Evolutionary conservation across 1,140 invertebrate species (phyloP), one percentile per base, ranked within the genome.

Genomic region (Drosophila nannoptera): DNA sequence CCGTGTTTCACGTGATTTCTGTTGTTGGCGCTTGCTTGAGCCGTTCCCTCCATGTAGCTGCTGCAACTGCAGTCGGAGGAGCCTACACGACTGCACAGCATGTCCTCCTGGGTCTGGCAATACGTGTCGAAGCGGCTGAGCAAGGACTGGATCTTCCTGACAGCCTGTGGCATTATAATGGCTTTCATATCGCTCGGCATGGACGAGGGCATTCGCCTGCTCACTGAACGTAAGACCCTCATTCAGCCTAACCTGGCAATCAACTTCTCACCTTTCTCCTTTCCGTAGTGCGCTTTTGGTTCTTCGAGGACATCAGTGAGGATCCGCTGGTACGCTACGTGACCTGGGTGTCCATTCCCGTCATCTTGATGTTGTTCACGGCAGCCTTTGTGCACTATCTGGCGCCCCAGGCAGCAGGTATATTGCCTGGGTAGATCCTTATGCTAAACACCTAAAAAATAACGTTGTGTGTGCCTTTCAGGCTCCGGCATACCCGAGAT

Each of bases 401-500:
- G 5, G 96, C 97, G 0, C 97, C 97, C 1, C 97, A 98, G 89
- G 97, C 96, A 69, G 97, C 98, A 86, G 87, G 87, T 88, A 81
- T 78, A 59, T 16, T 35, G 4, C 35, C 12, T 12, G 4, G 11
- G 29, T 9, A 38, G 4, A 0, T 11, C 31, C 11, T 12, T n/a
- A n/a, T n/a, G n/a, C n/a, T n/a, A n/a, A 2, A 0, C 7, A 45
- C 16, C 5, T 45, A 31, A 38, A 9, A 4, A 9, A 45, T 48
- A 48, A 76, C 9, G n/a, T n/a, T 43, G 48, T 0, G 0, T 12
- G 4, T 4, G 0, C 16, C 0, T 40, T 52, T 6, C 9, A 69
- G 97, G 98, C 75, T 99, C 98, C 38, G 98, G 98, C 42, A 99
- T 99, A 82, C 98, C 98, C 14, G 98, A 99, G 91, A 99, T 99